Percentiles rank a stretch among this genome's conserved stretches.
phyloP scores from a whole-genome alignment of 1,140 invertebrate species.

The Cydia amplana region DNA sequence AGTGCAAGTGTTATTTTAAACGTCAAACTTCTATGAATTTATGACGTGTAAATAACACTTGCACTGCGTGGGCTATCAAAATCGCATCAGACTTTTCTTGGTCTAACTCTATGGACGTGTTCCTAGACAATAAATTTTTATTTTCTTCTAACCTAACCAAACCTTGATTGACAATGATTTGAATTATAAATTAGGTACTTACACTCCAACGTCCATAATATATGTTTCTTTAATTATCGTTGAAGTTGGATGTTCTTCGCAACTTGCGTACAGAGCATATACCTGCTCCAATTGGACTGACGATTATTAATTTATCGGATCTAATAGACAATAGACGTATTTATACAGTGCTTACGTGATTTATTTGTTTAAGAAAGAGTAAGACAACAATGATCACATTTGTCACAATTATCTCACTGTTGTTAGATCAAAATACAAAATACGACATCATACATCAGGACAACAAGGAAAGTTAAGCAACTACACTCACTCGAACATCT shows the following conservation, averaged over 20 bases:
- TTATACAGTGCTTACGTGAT: not conserved
- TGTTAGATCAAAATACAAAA: not conserved
- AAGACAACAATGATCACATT: not conserved
- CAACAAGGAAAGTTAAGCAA: too few species aligned
- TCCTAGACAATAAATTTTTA: not conserved
- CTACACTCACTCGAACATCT: too few species aligned
- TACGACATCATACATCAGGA: too few species aligned
- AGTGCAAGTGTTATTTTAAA: too few species aligned
- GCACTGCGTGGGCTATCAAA: too few species aligned
- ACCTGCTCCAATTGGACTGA: constrained; percentile 1
- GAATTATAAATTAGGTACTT: not conserved
- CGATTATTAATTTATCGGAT: not conserved
- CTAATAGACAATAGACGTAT: not conserved
- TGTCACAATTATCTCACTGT: too few species aligned
- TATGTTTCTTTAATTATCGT: not conserved
- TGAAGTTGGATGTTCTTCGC: not conserved
- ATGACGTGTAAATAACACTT: too few species aligned
- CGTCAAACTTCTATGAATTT: too few species aligned
- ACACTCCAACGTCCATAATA: not conserved
- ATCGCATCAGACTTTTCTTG: too few species aligned
- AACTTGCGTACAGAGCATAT: not conserved
- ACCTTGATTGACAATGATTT: too few species aligned
- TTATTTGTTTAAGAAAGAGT: not conserved
- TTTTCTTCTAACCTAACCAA: too few species aligned
- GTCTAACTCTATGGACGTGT: not conserved